Percentiles rank a stretch among this genome's conserved stretches.
Evolutionary conservation across 2,797 vertebrate genomes (phyloP).

Genomic region (Falco berigora): DNA sequence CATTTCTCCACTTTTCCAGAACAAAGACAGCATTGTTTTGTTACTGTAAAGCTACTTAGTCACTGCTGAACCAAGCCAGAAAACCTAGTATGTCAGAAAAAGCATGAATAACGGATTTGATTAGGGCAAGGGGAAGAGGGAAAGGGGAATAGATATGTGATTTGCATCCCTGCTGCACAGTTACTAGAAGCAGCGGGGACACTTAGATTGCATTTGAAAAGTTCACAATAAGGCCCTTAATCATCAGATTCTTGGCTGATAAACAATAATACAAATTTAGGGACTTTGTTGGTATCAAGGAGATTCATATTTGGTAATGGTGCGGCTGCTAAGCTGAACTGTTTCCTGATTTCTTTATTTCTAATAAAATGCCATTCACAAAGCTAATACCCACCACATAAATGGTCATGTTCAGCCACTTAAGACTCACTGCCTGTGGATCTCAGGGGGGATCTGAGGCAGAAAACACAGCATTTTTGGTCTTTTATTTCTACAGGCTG

Average conservation of each 20-base stretch:
- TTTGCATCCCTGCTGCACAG: not conserved
- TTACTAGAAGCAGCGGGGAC: not conserved
- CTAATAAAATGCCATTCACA: not conserved
- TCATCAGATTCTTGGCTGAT: not conserved
- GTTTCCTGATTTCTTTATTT: not conserved
- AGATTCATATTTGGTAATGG: not conserved
- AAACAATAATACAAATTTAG: not conserved
- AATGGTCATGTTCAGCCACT: not conserved
- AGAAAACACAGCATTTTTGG: not conserved
- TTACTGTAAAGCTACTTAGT: constrained; percentile 25
- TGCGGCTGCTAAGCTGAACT: not conserved
- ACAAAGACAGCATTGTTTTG: constrained; percentile 35
- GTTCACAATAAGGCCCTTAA: not conserved
- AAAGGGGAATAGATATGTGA: not conserved
- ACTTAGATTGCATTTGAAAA: not conserved
- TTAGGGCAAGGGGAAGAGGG: not conserved
- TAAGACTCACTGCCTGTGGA: not conserved
- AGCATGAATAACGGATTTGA: constrained; percentile 44
- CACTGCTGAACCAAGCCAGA: not conserved
- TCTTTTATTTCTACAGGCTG: constrained; percentile 1
- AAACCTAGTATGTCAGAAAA: constrained; percentile 13
- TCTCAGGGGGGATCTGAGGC: not conserved
- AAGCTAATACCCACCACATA: not conserved
- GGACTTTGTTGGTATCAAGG: not conserved
- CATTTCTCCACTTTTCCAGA: constrained; percentile 22